A percentile compares a stretch with the other conserved stretches of the same genome.
Conservation (phyloP, 2,888 invertebrate genomes). For the Calliopum simillimum region DNA sequence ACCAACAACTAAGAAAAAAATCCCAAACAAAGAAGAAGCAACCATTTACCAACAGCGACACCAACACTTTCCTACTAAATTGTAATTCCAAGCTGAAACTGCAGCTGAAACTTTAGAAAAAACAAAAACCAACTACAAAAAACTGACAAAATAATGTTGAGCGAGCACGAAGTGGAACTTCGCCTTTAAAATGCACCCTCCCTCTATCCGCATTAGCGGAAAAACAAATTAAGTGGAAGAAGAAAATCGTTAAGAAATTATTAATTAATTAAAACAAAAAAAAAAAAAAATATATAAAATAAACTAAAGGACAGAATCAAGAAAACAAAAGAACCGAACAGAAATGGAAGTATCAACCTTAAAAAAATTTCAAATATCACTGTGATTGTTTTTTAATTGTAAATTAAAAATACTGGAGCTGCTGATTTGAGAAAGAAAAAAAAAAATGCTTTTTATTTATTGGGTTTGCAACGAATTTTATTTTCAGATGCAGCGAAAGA, state of each 20-base stretch:
- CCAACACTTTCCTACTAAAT: conserved; percentile 39
- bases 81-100: conserved; percentile 58
- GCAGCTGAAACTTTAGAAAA: conserved; percentile 45
- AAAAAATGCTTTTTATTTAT: conserved; percentile 45
- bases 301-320: conserved; percentile 46
- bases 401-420: conserved; percentile 67
- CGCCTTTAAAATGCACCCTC: conserved; percentile 38
- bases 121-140: conserved; percentile 33
- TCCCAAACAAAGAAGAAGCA: conserved; percentile 41
- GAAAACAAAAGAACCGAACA: conserved; percentile 51
- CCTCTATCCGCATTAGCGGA: conserved; percentile 27
- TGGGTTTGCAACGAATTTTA: conserved; percentile 36
- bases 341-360: conserved; percentile 32
- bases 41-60: conserved; percentile 36
- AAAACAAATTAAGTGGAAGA: conserved; percentile 34
- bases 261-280: conserved; percentile 34
- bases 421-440: conserved; percentile 65
- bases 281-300: conserved; percentile 27
- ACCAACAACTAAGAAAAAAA: conserved; percentile 43
- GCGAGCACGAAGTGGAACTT: conserved; percentile 32
- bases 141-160: conserved; percentile 35
- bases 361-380: conserved; percentile 63
- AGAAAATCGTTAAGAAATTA: conserved; percentile 34
- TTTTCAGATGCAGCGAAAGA: conserved; percentile 27
- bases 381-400: conserved; percentile 68